Conservation (phyloP, 1,140 invertebrate genomes). For the Bathynomus jamesi region DNA sequence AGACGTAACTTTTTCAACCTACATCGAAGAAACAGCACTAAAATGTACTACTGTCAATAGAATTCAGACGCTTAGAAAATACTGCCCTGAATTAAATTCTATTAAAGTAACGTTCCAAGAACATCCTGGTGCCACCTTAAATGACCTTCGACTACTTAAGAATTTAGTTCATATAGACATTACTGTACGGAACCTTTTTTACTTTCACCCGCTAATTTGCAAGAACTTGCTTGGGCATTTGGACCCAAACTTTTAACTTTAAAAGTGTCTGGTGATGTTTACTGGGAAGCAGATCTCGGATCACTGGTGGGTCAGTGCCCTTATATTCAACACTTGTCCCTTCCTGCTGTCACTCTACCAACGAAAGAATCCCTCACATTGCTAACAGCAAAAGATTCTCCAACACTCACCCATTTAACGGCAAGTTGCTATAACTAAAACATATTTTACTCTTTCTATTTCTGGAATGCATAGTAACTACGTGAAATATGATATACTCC, state of each 20-base stretch:
- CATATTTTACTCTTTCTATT: too few species aligned
- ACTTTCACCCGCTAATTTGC: slow-evolving; percentile 18
- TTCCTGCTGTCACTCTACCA: slow-evolving; percentile 31
- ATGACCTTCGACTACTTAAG: slow-evolving; percentile 27
- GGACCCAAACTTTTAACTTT: slow-evolving; percentile 21
- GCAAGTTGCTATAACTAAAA: too few species aligned
- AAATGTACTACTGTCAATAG: slow-evolving; percentile 25
- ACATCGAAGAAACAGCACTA: slow-evolving; percentile 25
- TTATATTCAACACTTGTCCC: slow-evolving; percentile 22
- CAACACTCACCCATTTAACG: slow-evolving; percentile 18
- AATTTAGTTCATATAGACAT: slow-evolving; percentile 21
- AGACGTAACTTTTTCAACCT: slow-evolving; percentile 10
- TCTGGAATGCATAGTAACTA: too few species aligned
- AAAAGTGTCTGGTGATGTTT: slow-evolving; percentile 28
- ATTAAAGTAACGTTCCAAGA: slow-evolving; percentile 30
- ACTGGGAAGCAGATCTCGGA: slow-evolving; percentile 32
- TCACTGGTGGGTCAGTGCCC: slow-evolving; percentile 26
- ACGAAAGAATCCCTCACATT: slow-evolving; percentile 22
- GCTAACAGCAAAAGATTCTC: slow-evolving; percentile 14
- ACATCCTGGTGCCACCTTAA: slow-evolving; percentile 22
- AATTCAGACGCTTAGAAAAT: slow-evolving; percentile 20
- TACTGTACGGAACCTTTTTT: slow-evolving; percentile 31
- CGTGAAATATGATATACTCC: too few species aligned
- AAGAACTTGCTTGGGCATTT: slow-evolving; percentile 30
- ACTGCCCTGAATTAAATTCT: slow-evolving; percentile 19